Evolutionary conservation across 1,140 invertebrate genomes (phyloP), one percentile per base, ranked within the genome.

Genomic region (Ptiloglossa arizonensis): DNA sequence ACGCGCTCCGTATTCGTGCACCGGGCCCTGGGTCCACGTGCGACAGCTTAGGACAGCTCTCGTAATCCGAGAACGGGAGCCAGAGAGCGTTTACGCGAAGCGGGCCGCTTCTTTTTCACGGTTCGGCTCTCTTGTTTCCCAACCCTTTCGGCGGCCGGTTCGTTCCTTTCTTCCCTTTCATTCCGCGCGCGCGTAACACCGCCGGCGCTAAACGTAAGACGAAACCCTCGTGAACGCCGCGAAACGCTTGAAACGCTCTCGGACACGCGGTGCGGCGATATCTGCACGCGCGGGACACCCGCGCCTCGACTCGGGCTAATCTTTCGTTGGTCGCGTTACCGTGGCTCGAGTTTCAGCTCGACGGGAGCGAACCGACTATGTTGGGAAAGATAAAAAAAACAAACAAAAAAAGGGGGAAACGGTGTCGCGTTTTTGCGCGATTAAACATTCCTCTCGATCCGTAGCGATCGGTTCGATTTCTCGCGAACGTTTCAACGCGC

Each of bases 61-160:
- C 29, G 88, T 86, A 88, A 89, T 87, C 78, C 82, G 85, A 89
- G 88, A 87, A 83, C 77, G 66, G 64, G 60, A 74, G 79, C 66
- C n/a, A n/a, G n/a, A n/a, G n/a, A 41, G 8, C 41, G 71, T 83
- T 83, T 83, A 60, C 75, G 80, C 70, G n/a, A n/a, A 57, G 35
- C 46, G 44, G n/a, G 13, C 50, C 73, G 71, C 46, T 48, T 63
- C 63, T 75, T 19, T 69, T 75, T 29, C 27, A 69, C 66, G 72
- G 46, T 29, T 48, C 48, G 50, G 50, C 54, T 66, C 81, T 87
- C 83, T 86, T 77, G 52, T 80, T 64, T 69, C 79, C 63, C 77
- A 83, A 76, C 62, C 79, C 75, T 70, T 74, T 79, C 56, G 72
- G 56, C n/a, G 59, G 24, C 13, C 13, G 22, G 50, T n/a, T n/a